These are phyloP conservation scores for Acholoe squamosa DNA, from an alignment of 2,888 invertebrate species.

Conservation along the genomic window DNA sequence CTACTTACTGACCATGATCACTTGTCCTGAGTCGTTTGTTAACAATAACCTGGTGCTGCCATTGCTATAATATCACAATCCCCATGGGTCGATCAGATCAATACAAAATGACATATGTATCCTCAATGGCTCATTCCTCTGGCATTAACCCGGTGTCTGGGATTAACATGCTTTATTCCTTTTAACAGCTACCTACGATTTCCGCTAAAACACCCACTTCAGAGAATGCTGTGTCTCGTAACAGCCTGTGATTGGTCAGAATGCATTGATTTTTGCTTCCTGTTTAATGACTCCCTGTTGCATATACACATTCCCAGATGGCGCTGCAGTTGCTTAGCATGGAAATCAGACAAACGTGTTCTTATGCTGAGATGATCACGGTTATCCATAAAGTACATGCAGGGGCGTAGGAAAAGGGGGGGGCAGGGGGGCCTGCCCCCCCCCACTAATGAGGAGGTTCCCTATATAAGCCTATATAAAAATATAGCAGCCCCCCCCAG, in stretches of 20 bases:
- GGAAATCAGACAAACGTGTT: conserved; percentile 16
- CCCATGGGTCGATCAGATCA: background rate
- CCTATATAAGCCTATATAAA: too few species aligned
- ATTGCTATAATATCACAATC: conserved; percentile 21
- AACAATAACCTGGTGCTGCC: conserved; percentile 25
- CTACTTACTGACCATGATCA: background rate
- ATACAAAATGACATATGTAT: background rate
- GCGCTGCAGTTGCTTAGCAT: conserved; percentile 55
- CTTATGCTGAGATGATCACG: background rate
- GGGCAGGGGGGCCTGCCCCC: too few species aligned
- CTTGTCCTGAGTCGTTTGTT: conserved; percentile 18
- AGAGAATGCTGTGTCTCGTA: conserved; percentile 34
- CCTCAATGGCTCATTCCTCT: background rate
- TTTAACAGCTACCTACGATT: conserved; percentile 46
- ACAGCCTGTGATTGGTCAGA: conserved; percentile 53
- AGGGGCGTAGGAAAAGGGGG: too few species aligned
- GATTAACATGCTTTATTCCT: conserved; percentile 48
- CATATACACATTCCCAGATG: background rate
- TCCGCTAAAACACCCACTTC: conserved; percentile 30
- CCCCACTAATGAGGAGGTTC: too few species aligned
- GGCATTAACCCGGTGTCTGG: background rate
- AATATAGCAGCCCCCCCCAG: too few species aligned
- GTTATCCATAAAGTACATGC: too few species aligned
- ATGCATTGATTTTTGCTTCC: conserved; percentile 45
- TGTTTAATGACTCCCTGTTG: conserved; percentile 17